phyloP scores from a whole-genome alignment of 2,113 vertebrate genomes.

The Geothlypis trichas region DNA sequence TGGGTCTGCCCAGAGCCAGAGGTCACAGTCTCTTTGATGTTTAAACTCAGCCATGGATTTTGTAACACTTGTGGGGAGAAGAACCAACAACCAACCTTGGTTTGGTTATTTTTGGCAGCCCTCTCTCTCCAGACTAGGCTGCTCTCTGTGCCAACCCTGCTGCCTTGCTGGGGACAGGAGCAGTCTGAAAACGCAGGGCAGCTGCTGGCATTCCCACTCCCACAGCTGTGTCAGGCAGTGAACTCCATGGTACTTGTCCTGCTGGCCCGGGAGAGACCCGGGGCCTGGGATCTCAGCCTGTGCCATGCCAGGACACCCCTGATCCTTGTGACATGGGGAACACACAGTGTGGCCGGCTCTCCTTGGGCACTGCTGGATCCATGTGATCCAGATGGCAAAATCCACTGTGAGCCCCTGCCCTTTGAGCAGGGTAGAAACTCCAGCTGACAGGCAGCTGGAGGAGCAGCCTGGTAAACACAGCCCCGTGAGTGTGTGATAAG shows the following conservation, averaged over 20 bases:
- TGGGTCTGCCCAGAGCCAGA: background rate
- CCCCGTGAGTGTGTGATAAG: background rate
- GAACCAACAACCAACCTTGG: background rate
- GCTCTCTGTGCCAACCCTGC: background rate
- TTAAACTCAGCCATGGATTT: background rate
- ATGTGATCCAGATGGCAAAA: background rate
- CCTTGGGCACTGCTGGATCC: background rate
- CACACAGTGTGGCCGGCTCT: accelerated
- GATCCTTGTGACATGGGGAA: accelerated
- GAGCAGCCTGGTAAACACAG: background rate
- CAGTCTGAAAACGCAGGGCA: background rate
- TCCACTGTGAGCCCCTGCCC: background rate
- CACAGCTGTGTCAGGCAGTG: background rate
- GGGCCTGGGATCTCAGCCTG: accelerated
- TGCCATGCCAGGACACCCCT: background rate
- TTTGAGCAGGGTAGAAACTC: background rate
- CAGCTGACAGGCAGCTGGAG: background rate
- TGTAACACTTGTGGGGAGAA: background rate
- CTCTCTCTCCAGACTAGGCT: accelerated
- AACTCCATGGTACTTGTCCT: background rate
- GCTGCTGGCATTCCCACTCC: background rate
- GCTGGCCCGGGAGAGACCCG: background rate
- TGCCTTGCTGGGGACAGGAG: background rate
- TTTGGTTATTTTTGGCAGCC: background rate
- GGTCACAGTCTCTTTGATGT: accelerated